phyloP scores from a whole-genome alignment of 2,888 invertebrate species.

The Graphium colonna region DNA sequence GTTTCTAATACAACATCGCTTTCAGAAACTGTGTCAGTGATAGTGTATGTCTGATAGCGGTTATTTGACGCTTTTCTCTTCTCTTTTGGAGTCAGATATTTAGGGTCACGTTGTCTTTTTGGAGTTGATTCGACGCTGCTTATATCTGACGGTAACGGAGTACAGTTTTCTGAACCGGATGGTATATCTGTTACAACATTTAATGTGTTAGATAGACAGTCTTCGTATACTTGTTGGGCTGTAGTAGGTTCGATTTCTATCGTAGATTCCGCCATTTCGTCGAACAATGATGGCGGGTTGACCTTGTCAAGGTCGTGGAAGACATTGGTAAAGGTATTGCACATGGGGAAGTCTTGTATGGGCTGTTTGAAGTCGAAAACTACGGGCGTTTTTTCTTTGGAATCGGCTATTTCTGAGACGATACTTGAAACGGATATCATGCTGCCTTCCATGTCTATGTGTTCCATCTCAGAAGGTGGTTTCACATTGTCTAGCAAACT shows the following conservation, averaged over 20 bases:
- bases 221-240: constrained; percentile 81
- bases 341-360: constrained; percentile 68
- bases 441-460: constrained; percentile 89
- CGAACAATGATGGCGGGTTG: constrained; percentile 86
- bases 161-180: constrained; percentile 77
- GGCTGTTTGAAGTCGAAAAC: constrained; percentile 82
- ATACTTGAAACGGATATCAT: constrained; percentile 92
- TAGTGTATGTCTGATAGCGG: constrained; percentile 90
- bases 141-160: constrained; percentile 84
- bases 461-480: constrained; percentile 90
- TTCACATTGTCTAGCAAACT: constrained; percentile 90
- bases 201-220: constrained; percentile 78
- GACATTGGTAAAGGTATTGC: constrained; percentile 58
- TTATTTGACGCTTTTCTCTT: constrained; percentile 87
- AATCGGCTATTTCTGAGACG: constrained; percentile 87
- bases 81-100: constrained; percentile 87
- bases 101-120: constrained; percentile 76
- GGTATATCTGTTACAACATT: constrained; percentile 79
- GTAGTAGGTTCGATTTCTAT: constrained; percentile 68
- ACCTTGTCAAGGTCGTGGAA: constrained; percentile 84
- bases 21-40: constrained; percentile 76
- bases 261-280: constrained; percentile 84
- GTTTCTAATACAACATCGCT: constrained; percentile 49
- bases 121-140: constrained; percentile 89
- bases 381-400: constrained; percentile 63